Evolutionary conservation across 1,140 invertebrate genomes (phyloP).

Genomic region (Cydia amplana): DNA sequence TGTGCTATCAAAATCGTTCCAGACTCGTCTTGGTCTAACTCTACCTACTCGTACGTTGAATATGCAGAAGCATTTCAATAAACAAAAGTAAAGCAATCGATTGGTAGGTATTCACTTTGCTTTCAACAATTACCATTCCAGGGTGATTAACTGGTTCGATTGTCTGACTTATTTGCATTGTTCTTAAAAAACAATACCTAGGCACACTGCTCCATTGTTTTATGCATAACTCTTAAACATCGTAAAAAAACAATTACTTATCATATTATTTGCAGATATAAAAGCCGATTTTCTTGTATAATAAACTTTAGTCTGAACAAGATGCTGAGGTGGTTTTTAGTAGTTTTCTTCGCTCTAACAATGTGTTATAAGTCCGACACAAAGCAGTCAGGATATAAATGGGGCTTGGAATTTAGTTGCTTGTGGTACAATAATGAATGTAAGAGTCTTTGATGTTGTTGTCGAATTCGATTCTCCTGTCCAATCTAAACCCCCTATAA

Average conservation of each 20-base stretch:
- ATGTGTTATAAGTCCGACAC: background rate
- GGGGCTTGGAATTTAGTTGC: conserved; percentile 1
- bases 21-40: too few relatives aligned
- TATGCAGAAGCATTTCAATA: too few relatives aligned
- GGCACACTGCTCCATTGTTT: background rate
- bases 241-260: background rate
- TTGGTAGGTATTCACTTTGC: background rate
- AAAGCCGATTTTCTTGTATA: background rate
- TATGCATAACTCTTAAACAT: background rate
- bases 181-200: conserved; percentile 1
- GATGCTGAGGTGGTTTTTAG: background rate
- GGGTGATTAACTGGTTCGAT: background rate
- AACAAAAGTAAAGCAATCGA: too few relatives aligned
- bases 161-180: background rate
- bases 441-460: too few relatives aligned
- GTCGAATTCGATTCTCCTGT: too few relatives aligned
- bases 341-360: background rate
- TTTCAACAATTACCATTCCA: background rate
- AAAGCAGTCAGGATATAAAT: background rate
- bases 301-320: background rate
- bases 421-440: conserved; percentile 1
- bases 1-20: too few relatives aligned
- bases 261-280: background rate
- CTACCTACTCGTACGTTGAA: too few relatives aligned
- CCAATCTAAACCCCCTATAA: too few relatives aligned